A percentile compares a stretch with the other conserved stretches of the same genome.
Conservation (phyloP, 2,797 vertebrate species). For the Gadopsis bispinosus region DNA sequence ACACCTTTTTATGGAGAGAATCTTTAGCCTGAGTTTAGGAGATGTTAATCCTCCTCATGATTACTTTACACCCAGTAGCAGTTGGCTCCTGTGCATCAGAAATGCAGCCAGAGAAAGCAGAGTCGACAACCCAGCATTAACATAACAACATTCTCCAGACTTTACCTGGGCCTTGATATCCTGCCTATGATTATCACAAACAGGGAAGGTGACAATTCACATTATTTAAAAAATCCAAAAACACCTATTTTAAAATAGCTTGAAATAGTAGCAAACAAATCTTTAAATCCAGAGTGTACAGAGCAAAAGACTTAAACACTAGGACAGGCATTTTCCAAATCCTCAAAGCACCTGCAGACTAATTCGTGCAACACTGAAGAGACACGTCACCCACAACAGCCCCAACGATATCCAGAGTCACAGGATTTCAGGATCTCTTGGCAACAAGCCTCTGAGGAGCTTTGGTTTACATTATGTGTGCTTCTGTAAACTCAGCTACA, state of each 20-base stretch:
- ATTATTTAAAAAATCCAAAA: constrained; percentile 17
- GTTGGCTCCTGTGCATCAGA: not conserved
- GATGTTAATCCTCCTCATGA: not conserved
- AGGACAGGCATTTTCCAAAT: constrained; percentile 52
- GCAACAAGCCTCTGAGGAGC: constrained; percentile 13
- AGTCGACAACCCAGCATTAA: constrained; percentile 10
- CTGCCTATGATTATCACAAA: constrained; percentile 22
- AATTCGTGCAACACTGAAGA: constrained; percentile 47
- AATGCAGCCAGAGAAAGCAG: constrained; percentile 16
- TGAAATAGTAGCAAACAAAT: constrained; percentile 23
- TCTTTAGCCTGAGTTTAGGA: not conserved
- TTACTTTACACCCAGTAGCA: constrained; percentile 1
- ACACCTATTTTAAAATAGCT: constrained; percentile 2
- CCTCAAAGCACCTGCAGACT: constrained; percentile 51
- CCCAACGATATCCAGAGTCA: constrained; percentile 41
- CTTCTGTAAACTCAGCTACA: constrained; percentile 9
- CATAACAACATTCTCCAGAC: constrained; percentile 15
- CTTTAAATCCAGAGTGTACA: constrained; percentile 27
- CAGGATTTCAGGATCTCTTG: constrained; percentile 43
- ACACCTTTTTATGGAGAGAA: constrained; percentile 2
- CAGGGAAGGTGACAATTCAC: constrained; percentile 4
- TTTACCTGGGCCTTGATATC: constrained; percentile 22
- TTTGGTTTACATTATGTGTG: constrained; percentile 35
- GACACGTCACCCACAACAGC: constrained; percentile 44
- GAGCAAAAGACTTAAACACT: constrained; percentile 18